Evolutionary conservation across 1,140 invertebrate genomes (phyloP), one percentile per base, ranked within the genome.

Genomic region (Papilio polytes): DNA sequence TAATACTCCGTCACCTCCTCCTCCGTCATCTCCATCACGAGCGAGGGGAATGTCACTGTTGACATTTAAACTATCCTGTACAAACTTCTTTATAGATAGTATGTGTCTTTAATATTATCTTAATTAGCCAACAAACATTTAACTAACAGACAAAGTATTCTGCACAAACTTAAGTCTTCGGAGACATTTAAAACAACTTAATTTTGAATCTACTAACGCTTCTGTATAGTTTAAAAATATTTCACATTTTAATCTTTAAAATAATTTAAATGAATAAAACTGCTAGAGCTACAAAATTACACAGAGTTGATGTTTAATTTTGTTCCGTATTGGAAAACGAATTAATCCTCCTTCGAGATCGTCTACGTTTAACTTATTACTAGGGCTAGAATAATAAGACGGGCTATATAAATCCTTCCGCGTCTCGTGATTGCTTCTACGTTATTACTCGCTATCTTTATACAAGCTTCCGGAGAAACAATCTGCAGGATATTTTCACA

Each of bases 1-100:
- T 97, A 98, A 89, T 97, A 98, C 87, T 98, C 96, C 0, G 95
- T 95, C 41, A 97, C 95, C 87, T 98, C 97, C n/a, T 95, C 93
- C n/a, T 97, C 96, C 0, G 95, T 96, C 20, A 94, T 92, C 91
- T 98, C 97, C 91, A 97, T 87, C 72, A 95, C 96, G 36, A 96
- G 92, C 3, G 96, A 95, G 10, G 96, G 96, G 84, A 96, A 96
- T 77, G 95, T 84, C 8, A 93, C 93, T 94, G 83, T 56, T 46
- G 78, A 78, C 36, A 78, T 1, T 26, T 7, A 31, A 66, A 31
- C 3, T 26, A 31, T 13, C 22, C 13, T 31, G 12, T 13, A 31
- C 26, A 66, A 6, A 41, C 48, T 18, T 18, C 48, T 51, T 18
- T 51, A 15, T 51, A 51, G 13, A 51, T 18, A 18, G 18, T 51